These are phyloP conservation scores for Hecatera dysodea DNA, from an alignment of 2,888 invertebrate species.

Conservation along the genomic window DNA sequence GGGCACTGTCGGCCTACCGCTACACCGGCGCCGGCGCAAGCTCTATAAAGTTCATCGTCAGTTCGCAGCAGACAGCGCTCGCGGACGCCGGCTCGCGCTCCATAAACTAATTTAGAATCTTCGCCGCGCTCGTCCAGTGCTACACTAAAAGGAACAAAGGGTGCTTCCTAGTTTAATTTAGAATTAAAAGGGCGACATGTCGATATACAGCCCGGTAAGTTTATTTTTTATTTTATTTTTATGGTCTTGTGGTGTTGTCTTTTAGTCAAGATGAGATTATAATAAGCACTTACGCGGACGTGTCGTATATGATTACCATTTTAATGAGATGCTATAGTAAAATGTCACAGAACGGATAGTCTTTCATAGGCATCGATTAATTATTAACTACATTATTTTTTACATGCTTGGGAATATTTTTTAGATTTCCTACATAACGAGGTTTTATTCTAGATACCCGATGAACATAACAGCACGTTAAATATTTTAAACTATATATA, in stretches of 20 bases:
- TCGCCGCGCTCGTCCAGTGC: conserved; percentile 68
- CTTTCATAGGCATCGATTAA: conserved; percentile 39
- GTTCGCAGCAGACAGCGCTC: conserved; percentile 72
- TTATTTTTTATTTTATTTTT: conserved; percentile 51
- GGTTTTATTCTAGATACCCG: conserved; percentile 14
- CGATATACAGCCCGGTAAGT: conserved; percentile 81
- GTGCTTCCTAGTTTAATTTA: conserved; percentile 85
- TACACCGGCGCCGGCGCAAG: conserved; percentile 74
- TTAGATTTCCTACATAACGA: conserved; percentile 10
- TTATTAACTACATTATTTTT: conserved; percentile 49
- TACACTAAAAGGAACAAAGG: conserved; percentile 79
- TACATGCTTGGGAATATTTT: conserved; percentile 15
- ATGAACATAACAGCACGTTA: neutral
- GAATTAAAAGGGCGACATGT: conserved; percentile 82
- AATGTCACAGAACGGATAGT: conserved; percentile 56
- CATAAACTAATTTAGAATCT: conserved; percentile 61
- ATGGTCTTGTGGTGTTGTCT: conserved; percentile 9
- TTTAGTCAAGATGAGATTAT: conserved; percentile 48
- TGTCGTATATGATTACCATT: conserved; percentile 61
- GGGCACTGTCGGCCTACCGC: conserved; percentile 72
- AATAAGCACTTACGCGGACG: conserved; percentile 48
- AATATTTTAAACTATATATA: neutral
- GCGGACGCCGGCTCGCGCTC: conserved; percentile 74
- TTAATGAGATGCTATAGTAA: conserved; percentile 61
- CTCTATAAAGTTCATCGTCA: conserved; percentile 79